A percentile compares a stretch with the other conserved stretches of the same genome.
phyloP scores from a whole-genome alignment of 2,113 vertebrate species.

The Felis chaus region DNA sequence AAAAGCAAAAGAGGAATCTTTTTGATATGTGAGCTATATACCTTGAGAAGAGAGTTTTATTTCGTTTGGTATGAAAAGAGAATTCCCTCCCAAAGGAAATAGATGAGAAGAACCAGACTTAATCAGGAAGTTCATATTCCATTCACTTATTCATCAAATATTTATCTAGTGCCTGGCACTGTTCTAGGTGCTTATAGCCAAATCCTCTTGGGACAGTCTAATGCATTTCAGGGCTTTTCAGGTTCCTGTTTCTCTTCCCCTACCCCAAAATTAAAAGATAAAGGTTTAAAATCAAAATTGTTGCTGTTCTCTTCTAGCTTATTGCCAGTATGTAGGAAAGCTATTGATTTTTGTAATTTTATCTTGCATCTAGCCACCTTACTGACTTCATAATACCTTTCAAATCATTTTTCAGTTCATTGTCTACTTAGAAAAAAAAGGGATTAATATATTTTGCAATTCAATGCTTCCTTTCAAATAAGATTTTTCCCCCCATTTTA shows the following conservation, averaged over 20 bases:
- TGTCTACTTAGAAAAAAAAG: constrained; percentile 6
- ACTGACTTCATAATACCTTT: background rate
- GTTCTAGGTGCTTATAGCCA: background rate
- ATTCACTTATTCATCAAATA: constrained; percentile 55
- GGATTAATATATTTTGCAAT: background rate
- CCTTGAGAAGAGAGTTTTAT: constrained; percentile 5
- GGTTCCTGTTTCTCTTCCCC: background rate
- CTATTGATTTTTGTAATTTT: background rate
- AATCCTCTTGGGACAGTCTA: background rate
- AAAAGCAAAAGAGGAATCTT: background rate
- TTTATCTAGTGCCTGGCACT: background rate
- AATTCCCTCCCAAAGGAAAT: constrained; percentile 18
- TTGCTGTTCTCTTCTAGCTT: background rate
- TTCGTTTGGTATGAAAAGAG: constrained; percentile 29
- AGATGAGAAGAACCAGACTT: background rate
- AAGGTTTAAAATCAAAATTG: constrained; percentile 17
- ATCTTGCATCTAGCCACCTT: background rate
- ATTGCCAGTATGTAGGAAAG: background rate
- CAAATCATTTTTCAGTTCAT: background rate
- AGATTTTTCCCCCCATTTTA: background rate
- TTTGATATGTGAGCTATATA: background rate
- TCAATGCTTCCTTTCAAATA: background rate
- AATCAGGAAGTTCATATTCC: constrained; percentile 24
- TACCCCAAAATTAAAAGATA: background rate
- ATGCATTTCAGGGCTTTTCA: background rate